Conservation (phyloP, 2,113 vertebrate species). For the Tragulus kanchil region DNA sequence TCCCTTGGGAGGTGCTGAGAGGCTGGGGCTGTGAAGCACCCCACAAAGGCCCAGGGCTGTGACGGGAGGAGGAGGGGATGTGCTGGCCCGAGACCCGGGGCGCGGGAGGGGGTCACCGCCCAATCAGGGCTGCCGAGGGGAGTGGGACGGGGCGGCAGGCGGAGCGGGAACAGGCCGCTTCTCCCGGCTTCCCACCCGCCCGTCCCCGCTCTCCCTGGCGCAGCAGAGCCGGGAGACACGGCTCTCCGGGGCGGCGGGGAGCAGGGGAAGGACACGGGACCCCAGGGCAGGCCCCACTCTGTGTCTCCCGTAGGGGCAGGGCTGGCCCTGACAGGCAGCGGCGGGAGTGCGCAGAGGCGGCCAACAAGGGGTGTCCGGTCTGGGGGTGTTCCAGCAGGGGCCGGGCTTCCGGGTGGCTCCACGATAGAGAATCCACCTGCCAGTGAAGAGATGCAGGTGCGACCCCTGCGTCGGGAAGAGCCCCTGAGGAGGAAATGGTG, state of each 20-base stretch:
- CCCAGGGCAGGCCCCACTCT: fast-evolving
- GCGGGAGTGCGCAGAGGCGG: fast-evolving
- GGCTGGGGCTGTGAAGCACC: neutral
- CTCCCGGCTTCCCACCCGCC: neutral
- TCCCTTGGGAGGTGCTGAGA: neutral
- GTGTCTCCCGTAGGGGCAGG: neutral
- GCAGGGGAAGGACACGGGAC: neutral
- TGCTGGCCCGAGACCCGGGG: neutral
- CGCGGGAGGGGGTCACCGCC: fast-evolving
- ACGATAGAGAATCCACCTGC: neutral
- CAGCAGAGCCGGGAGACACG: neutral
- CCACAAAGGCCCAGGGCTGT: neutral
- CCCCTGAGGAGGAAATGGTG: neutral
- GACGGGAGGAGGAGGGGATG: neutral
- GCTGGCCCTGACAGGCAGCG: too few species aligned
- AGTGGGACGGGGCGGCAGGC: neutral
- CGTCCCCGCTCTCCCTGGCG: neutral
- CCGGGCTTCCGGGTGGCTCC: neutral
- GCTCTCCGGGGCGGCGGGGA: neutral
- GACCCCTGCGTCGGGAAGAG: neutral
- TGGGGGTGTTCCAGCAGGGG: fast-evolving
- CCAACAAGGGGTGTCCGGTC: fast-evolving
- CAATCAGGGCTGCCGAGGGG: neutral
- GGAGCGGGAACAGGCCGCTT: fast-evolving
- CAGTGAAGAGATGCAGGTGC: fast-evolving